Evolutionary conservation across 2,888 invertebrate species (phyloP).

Genomic region (Apamea epomidion): DNA sequence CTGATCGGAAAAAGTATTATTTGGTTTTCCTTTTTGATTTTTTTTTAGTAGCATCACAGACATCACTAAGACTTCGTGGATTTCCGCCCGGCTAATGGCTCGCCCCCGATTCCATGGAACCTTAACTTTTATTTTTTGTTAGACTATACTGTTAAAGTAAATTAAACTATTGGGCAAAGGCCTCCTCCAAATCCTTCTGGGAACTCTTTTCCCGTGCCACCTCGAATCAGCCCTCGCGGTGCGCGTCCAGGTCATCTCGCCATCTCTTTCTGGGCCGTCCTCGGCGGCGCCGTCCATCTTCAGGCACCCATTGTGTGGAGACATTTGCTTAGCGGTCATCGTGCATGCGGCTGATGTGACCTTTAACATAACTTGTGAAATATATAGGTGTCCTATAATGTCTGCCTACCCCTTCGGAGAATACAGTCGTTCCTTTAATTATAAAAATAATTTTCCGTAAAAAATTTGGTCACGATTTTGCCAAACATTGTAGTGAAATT

Average conservation of each 20-base stretch:
- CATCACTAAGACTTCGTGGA: background rate
- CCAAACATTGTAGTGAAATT: background rate
- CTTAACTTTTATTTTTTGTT: too few relatives aligned
- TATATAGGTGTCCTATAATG: background rate
- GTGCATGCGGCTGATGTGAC: background rate
- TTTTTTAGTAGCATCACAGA: background rate
- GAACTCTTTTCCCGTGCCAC: too few relatives aligned
- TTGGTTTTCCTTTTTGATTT: too few relatives aligned
- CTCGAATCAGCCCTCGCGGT: too few relatives aligned
- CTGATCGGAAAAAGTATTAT: background rate
- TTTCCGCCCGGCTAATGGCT: background rate
- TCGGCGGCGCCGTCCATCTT: too few relatives aligned
- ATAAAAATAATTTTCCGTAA: background rate
- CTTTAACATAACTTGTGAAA: background rate
- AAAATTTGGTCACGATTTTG: too few relatives aligned
- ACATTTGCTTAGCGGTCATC: background rate
- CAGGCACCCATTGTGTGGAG: too few relatives aligned
- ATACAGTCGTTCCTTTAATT: background rate
- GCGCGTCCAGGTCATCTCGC: background rate
- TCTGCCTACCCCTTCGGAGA: background rate
- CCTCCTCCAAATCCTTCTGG: background rate
- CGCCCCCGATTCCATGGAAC: background rate
- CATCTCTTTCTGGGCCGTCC: background rate
- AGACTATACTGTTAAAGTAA: too few relatives aligned
- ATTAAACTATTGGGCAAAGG: too few relatives aligned